phyloP scores from a whole-genome alignment of 1,140 invertebrate species.

The Rhagoletis zephyria region DNA sequence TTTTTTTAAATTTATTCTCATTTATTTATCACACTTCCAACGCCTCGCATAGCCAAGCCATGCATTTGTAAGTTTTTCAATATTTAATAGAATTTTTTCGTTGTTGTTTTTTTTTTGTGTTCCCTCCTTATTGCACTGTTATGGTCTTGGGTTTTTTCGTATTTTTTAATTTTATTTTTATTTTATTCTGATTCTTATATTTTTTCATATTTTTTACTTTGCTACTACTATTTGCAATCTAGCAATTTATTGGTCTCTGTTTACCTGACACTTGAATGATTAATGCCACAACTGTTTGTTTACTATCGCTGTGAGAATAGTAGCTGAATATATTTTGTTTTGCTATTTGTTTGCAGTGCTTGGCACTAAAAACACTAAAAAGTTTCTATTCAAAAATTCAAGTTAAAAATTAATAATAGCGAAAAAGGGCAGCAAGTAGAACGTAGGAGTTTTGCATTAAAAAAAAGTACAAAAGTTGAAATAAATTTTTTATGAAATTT shows the following conservation, averaged over 20 bases:
- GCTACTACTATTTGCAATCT: slow-evolving; percentile 5
- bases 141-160: background rate
- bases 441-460: too few species aligned
- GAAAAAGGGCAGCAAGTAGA: too few species aligned
- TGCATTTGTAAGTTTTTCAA: background rate
- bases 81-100: background rate
- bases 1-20: background rate
- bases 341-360: background rate
- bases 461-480: too few species aligned
- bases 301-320: slow-evolving; percentile 17
- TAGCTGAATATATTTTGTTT: background rate
- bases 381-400: background rate
- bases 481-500: too few species aligned
- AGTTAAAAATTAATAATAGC: background rate
- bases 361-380: too few species aligned
- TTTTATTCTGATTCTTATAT: too few species aligned
- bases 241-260: slow-evolving; percentile 51
- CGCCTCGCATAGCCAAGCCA: background rate
- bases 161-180: background rate
- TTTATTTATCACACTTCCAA: background rate
- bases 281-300: slow-evolving; percentile 35
- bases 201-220: background rate
- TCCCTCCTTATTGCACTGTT: background rate
- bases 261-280: slow-evolving; percentile 49
- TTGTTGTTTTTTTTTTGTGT: background rate